phyloP scores from a whole-genome alignment of 2,888 invertebrate species.

The Yponomeuta cagnagella region DNA sequence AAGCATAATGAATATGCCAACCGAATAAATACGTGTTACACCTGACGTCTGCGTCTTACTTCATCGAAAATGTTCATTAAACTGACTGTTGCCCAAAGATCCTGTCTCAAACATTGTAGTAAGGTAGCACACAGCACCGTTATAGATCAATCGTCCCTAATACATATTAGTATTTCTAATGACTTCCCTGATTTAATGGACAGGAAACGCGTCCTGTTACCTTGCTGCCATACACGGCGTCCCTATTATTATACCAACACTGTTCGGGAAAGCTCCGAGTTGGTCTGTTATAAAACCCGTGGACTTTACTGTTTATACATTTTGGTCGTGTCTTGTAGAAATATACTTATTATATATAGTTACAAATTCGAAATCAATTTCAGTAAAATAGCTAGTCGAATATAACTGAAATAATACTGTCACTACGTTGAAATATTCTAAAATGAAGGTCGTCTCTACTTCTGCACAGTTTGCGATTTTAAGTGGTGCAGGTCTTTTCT shows the following conservation, averaged over 20 bases:
- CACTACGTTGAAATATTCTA: no score
- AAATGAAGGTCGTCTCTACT: no score
- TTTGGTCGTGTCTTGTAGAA: no score
- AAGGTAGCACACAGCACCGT: slow-evolving; percentile 51
- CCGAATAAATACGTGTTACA: not conserved
- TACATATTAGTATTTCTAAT: slow-evolving; percentile 50
- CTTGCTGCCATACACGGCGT: not conserved
- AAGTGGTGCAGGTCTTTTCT: no score
- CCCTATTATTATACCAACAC: not conserved
- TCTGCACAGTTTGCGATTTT: no score
- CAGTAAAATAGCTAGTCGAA: no score
- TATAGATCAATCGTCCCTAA: slow-evolving; percentile 47
- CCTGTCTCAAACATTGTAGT: slow-evolving; percentile 49
- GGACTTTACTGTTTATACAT: not conserved
- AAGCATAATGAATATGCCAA: not conserved
- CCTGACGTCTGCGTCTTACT: slow-evolving; percentile 24
- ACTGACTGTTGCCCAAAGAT: slow-evolving; percentile 48
- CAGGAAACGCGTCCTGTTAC: slow-evolving; percentile 40
- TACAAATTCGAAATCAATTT: no score
- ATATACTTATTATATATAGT: no score
- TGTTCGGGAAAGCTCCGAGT: slow-evolving; percentile 3
- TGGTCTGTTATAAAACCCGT: not conserved
- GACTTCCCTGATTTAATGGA: slow-evolving; percentile 55
- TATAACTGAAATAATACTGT: no score
- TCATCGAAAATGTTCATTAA: slow-evolving; percentile 27